A percentile compares a stretch with the other conserved stretches of the same genome.
These are phyloP conservation scores for Ceryle rudis DNA, from an alignment of 2,797 vertebrate species.

Conservation along the genomic window DNA sequence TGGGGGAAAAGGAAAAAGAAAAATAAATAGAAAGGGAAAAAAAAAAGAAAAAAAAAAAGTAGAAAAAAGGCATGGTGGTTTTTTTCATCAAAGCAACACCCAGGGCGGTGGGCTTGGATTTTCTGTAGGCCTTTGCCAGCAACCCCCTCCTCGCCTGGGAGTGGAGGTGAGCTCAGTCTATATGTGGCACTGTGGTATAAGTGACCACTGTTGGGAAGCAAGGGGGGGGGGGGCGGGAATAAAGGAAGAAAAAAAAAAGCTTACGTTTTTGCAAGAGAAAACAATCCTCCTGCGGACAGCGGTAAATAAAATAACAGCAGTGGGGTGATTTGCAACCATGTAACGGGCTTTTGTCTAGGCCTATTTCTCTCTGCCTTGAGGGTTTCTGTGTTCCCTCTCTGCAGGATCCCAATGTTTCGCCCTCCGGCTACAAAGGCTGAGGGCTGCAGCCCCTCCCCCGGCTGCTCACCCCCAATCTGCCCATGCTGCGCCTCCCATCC, in stretches of 20 bases:
- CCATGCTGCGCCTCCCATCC: slow-evolving; percentile 77
- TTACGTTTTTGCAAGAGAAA: slow-evolving; percentile 79
- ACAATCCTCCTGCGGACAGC: slow-evolving; percentile 82
- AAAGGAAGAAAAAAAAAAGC: slow-evolving; percentile 9
- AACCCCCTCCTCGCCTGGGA: neutral
- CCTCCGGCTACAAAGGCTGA: slow-evolving; percentile 84
- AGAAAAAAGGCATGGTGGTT: neutral
- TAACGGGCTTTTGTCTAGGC: slow-evolving; percentile 92
- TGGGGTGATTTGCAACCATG: slow-evolving; percentile 95
- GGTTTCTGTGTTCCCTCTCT: slow-evolving; percentile 87
- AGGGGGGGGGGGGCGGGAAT: too few species aligned
- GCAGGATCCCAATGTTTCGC: slow-evolving; percentile 85
- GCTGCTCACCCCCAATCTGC: slow-evolving; percentile 75
- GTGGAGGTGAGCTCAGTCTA: slow-evolving; percentile 33
- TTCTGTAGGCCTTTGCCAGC: neutral
- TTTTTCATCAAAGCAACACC: neutral
- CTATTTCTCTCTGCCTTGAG: slow-evolving; percentile 81
- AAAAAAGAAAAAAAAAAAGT: too few species aligned
- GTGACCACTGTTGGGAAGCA: slow-evolving; percentile 38
- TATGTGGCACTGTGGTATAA: slow-evolving; percentile 63
- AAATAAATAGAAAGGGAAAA: neutral
- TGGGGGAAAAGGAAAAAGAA: too few species aligned
- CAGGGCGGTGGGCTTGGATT: rapidly evolving
- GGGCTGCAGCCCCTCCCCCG: slow-evolving; percentile 80
- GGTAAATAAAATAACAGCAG: slow-evolving; percentile 90